Evolutionary conservation across 2,113 vertebrate genomes (phyloP).

Genomic region (Corapipo altera): DNA sequence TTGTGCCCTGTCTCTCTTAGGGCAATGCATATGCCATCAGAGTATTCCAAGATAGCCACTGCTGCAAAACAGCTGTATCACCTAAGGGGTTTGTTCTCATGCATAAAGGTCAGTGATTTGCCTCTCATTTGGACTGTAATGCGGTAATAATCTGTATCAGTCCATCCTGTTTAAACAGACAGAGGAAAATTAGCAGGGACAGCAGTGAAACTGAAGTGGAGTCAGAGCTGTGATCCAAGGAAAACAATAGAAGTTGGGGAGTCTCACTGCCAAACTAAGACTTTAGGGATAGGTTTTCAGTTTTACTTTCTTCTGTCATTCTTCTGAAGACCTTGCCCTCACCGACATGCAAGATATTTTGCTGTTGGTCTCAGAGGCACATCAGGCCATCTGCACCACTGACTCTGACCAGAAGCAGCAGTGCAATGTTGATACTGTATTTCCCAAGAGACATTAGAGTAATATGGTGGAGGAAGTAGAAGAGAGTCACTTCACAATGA

Average conservation of each 20-base stretch:
- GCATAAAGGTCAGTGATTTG: neutral
- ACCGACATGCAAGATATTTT: neutral
- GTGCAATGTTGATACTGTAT: neutral
- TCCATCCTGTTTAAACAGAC: neutral
- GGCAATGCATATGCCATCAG: neutral
- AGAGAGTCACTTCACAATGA: neutral
- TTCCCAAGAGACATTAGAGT: neutral
- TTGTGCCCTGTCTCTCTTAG: neutral
- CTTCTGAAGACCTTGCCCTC: neutral
- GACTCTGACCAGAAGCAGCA: neutral
- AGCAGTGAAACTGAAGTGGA: neutral
- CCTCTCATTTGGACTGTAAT: neutral
- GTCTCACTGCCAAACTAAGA: neutral
- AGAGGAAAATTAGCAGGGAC: neutral
- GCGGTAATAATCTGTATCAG: neutral
- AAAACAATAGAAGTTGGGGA: neutral
- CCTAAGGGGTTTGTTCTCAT: neutral
- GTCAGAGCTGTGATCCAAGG: neutral
- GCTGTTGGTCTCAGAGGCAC: neutral
- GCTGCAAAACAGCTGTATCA: neutral
- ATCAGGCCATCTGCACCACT: neutral
- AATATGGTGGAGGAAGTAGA: neutral
- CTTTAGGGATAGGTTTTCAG: neutral
- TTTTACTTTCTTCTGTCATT: neutral
- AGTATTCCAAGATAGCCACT: neutral